These are phyloP conservation scores for Heliconius nattereri DNA, from an alignment of 1,140 invertebrate genomes.

Conservation along the genomic window DNA sequence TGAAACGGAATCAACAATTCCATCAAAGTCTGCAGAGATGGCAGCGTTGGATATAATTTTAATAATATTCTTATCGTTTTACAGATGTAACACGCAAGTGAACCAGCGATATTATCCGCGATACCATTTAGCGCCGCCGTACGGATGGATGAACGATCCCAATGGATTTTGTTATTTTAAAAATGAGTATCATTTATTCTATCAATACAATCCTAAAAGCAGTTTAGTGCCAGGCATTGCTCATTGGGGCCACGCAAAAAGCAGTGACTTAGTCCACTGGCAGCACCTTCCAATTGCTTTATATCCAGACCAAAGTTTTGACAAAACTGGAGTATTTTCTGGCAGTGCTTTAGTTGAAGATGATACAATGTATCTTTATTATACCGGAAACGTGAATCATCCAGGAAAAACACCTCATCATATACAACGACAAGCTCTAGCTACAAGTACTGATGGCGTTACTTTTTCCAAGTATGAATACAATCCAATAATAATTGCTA, in stretches of 20 bases:
- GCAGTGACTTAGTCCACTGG: conserved; percentile 68
- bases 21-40: neutral
- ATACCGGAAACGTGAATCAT: conserved; percentile 66
- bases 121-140: conserved; percentile 60
- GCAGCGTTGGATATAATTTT: conserved; percentile 10
- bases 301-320: conserved; percentile 61
- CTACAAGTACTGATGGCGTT: conserved; percentile 57
- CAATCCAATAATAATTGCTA: conserved; percentile 61
- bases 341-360: conserved; percentile 69
- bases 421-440: conserved; percentile 59
- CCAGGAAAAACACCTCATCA: conserved; percentile 49
- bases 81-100: conserved; percentile 26
- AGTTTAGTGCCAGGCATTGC: conserved; percentile 52
- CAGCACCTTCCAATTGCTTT: conserved; percentile 65
- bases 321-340: conserved; percentile 68
- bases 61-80: conserved; percentile 24
- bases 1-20: conserved; percentile 17
- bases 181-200: conserved; percentile 68
- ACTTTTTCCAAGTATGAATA: conserved; percentile 54
- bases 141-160: conserved; percentile 77
- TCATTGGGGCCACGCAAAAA: conserved; percentile 71
- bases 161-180: conserved; percentile 69
- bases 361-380: conserved; percentile 65
- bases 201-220: conserved; percentile 65
- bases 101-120: conserved; percentile 52